These are phyloP conservation scores for Buphagus erythrorhynchus DNA, from an alignment of 2,797 vertebrate species.

Conservation along the genomic window DNA sequence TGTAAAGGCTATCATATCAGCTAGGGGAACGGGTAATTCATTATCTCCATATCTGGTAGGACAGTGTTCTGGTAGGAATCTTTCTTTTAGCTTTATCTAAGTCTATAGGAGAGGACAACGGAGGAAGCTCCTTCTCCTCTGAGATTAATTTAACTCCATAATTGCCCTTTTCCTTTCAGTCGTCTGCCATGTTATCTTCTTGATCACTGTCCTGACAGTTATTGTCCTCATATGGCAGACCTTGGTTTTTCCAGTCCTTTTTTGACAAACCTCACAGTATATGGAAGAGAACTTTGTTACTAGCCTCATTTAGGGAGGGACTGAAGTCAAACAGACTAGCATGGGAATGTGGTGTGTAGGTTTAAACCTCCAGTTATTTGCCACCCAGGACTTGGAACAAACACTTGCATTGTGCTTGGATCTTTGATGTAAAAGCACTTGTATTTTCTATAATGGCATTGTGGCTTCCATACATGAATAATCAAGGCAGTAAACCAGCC, in stretches of 20 bases:
- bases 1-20: neutral
- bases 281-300: neutral
- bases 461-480: neutral
- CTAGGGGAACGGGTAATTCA: neutral
- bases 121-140: neutral
- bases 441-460: neutral
- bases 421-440: neutral
- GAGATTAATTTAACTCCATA: neutral
- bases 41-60: neutral
- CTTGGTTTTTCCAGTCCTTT: neutral
- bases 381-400: neutral
- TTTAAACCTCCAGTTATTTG: neutral
- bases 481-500: neutral
- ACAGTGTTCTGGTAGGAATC: neutral
- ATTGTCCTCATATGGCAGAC: neutral
- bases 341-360: neutral
- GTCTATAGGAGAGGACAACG: accelerated
- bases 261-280: neutral
- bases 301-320: neutral
- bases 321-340: neutral
- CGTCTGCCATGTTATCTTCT: neutral
- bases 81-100: neutral
- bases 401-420: neutral
- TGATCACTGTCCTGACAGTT: neutral
- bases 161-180: neutral